Conservation (phyloP, 2,113 vertebrate species). For the Mus musculus region DNA sequence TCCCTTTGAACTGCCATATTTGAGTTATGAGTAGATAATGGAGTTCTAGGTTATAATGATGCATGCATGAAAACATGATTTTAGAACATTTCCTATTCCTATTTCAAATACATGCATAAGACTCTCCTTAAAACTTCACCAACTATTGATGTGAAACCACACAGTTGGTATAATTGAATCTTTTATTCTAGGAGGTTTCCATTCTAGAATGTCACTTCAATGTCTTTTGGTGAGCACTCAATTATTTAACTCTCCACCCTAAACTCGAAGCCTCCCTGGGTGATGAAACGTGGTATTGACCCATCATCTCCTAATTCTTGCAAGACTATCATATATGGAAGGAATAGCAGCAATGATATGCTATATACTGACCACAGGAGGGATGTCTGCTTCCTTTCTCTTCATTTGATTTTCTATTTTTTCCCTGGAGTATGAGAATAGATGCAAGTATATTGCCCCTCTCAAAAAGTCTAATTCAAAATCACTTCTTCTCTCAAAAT, state of each 20-base stretch:
- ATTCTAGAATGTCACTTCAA: not conserved
- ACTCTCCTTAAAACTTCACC: constrained; percentile 16
- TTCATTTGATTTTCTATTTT: constrained; percentile 24
- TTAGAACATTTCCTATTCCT: not conserved
- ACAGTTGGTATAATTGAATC: not conserved
- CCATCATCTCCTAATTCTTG: not conserved
- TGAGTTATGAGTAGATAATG: not conserved
- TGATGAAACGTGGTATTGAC: not conserved
- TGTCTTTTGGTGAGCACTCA: not conserved
- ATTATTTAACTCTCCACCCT: not conserved
- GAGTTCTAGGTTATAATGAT: not conserved
- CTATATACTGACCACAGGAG: not conserved
- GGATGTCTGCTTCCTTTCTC: not conserved
- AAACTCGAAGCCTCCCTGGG: not conserved
- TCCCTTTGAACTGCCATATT: not conserved
- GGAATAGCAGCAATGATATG: not conserved
- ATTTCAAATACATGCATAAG: not conserved
- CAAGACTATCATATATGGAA: not conserved
- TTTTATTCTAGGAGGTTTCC: constrained; percentile 22
- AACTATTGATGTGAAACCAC: not conserved
- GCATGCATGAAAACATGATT: not conserved
- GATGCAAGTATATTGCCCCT: not conserved
- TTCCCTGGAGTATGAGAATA: not conserved
- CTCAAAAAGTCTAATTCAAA: not conserved
- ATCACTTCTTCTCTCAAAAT: not conserved